Percentiles rank a stretch among this genome's conserved stretches.
Evolutionary conservation across 2,797 vertebrate species (phyloP).

Genomic region (Saguinus oedipus): DNA sequence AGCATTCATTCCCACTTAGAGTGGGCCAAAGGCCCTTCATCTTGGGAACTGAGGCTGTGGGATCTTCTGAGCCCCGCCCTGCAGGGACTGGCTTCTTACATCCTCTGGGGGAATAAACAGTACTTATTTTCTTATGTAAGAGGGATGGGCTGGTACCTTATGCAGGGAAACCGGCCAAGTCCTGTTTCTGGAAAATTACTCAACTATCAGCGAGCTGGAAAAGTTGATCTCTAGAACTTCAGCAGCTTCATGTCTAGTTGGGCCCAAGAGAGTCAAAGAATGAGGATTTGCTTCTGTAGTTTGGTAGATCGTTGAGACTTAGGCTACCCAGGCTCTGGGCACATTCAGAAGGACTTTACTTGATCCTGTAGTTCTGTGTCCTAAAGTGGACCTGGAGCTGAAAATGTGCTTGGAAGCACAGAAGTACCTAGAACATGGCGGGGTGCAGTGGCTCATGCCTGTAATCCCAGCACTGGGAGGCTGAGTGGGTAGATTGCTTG

Average conservation of each 20-base stretch:
- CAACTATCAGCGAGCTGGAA: slow-evolving; percentile 29
- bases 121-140: slow-evolving; percentile 71
- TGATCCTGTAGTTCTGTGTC: background rate
- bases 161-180: slow-evolving; percentile 60
- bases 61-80: background rate
- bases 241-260: background rate
- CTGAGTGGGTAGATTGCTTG: background rate
- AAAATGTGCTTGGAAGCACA: background rate
- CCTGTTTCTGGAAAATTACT: slow-evolving; percentile 72
- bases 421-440: background rate
- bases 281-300: background rate
- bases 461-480: background rate
- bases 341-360: background rate
- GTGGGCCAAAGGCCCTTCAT: background rate
- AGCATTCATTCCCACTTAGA: background rate
- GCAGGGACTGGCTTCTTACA: slow-evolving; percentile 11
- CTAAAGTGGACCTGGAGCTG: background rate
- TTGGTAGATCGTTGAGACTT: background rate
- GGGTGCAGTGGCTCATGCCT: background rate
- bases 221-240: background rate
- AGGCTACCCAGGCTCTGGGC: background rate
- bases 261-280: background rate
- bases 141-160: slow-evolving; percentile 63
- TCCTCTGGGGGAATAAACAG: slow-evolving; percentile 62
- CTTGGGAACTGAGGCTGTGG: background rate